phyloP scores from a whole-genome alignment of 2,113 vertebrate genomes.

The Megaceryle torquata region DNA sequence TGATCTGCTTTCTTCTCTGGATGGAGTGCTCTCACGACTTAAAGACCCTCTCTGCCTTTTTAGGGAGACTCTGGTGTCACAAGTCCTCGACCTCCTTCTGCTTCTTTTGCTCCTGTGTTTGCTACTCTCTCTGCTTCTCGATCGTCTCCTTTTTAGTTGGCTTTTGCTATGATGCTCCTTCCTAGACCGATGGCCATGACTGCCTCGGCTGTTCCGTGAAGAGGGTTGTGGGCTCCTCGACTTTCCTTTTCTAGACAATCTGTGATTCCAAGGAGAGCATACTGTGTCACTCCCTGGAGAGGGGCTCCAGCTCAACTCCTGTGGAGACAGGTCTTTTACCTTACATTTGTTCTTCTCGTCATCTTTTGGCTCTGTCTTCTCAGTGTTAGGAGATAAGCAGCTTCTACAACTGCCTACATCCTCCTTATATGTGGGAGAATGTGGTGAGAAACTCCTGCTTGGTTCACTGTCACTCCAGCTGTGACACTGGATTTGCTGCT shows the following conservation, averaged over 20 bases:
- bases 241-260: slow-evolving; percentile 22
- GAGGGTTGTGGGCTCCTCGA: slow-evolving; percentile 69
- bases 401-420: slow-evolving; percentile 45
- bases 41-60: slow-evolving; percentile 74
- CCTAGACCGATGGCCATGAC: slow-evolving; percentile 42
- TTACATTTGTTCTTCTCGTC: slow-evolving; percentile 43
- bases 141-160: slow-evolving; percentile 59
- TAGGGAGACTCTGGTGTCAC: slow-evolving; percentile 65
- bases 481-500: slow-evolving; percentile 75
- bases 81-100: slow-evolving; percentile 70
- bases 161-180: slow-evolving; percentile 66
- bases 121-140: slow-evolving; percentile 75
- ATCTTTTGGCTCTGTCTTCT: slow-evolving; percentile 40
- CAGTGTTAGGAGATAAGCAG: not conserved
- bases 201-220: slow-evolving; percentile 58
- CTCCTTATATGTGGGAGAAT: slow-evolving; percentile 51
- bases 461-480: slow-evolving; percentile 73
- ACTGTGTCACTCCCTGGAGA: slow-evolving; percentile 53
- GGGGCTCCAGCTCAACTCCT: slow-evolving; percentile 31
- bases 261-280: slow-evolving; percentile 51
- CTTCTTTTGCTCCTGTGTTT: slow-evolving; percentile 66
- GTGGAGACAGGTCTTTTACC: not conserved
- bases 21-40: slow-evolving; percentile 70
- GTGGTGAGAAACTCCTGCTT: slow-evolving; percentile 73
- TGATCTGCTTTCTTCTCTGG: slow-evolving; percentile 70